Evolutionary conservation across 2,888 invertebrate species (phyloP).

Genomic region (Antheraea assamensis): DNA sequence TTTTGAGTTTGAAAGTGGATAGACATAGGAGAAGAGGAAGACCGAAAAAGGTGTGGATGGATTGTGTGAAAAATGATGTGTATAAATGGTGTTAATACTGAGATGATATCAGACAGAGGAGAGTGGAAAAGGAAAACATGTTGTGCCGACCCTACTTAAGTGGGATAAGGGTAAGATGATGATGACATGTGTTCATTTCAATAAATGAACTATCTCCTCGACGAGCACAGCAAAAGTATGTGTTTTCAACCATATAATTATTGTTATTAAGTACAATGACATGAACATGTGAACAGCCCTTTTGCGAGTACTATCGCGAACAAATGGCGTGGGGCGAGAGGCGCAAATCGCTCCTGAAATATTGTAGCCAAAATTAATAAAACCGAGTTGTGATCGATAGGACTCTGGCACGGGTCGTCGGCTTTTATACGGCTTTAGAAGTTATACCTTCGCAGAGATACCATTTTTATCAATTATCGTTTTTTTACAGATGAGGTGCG

Average conservation of each 20-base stretch:
- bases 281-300: conserved; percentile 15
- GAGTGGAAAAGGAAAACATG: no score
- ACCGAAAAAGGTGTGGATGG: no score
- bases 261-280: neutral
- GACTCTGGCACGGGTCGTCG: conserved; percentile 16
- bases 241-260: neutral
- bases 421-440: conserved; percentile 22
- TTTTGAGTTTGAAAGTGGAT: no score
- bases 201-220: no score
- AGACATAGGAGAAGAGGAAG: no score
- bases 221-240: neutral
- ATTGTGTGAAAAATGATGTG: no score
- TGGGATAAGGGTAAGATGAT: no score
- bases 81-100: no score
- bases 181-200: no score
- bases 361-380: conserved; percentile 29
- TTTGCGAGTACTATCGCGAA: conserved; percentile 14
- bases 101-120: no score
- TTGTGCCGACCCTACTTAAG: no score
- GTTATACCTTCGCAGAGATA: conserved; percentile 9
- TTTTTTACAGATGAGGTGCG: conserved; percentile 1
- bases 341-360: conserved; percentile 27
- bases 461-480: conserved; percentile 11
- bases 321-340: conserved; percentile 1
- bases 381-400: conserved; percentile 24